Evolutionary conservation across 2,888 invertebrate genomes (phyloP).

Genomic region (Dynastes hyllus): DNA sequence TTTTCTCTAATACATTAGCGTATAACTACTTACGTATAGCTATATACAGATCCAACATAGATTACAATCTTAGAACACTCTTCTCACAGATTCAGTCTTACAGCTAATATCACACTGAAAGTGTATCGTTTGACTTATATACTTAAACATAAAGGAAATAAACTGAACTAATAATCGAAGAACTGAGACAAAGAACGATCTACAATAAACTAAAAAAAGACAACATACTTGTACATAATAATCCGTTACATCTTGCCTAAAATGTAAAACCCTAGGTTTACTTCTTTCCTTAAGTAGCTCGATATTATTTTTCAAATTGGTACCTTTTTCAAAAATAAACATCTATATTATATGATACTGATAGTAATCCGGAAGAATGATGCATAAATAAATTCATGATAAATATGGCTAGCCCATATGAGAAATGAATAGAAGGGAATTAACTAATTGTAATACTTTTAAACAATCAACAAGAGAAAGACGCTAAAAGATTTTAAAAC

Average conservation of each 20-base stretch:
- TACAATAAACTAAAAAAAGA: conserved; percentile 9
- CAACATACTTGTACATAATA: background rate
- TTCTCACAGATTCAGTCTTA: conserved; percentile 63
- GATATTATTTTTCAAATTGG: background rate
- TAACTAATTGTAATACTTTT: conserved; percentile 43
- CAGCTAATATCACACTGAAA: conserved; percentile 63
- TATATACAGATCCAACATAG: conserved; percentile 53
- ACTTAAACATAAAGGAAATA: conserved; percentile 10
- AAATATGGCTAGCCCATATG: conserved; percentile 2
- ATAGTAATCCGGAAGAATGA: conserved; percentile 2
- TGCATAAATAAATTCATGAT: conserved; percentile 28
- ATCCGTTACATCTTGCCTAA: conserved; percentile 6
- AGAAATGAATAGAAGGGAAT: conserved; percentile 26
- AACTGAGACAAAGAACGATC: conserved; percentile 2
- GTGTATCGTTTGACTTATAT: conserved; percentile 52
- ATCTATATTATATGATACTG: background rate
- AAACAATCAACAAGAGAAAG: conserved; percentile 35
- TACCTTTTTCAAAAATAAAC: too few relatives aligned
- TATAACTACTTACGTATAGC: conserved; percentile 54
- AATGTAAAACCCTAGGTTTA: background rate
- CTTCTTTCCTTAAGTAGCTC: background rate
- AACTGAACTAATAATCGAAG: conserved; percentile 23
- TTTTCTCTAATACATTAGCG: conserved; percentile 52
- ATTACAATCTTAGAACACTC: conserved; percentile 56
- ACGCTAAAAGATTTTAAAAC: conserved; percentile 37